These are phyloP conservation scores for Remorina albescens DNA, from an alignment of 2,797 vertebrate genomes.

Conservation along the genomic window DNA sequence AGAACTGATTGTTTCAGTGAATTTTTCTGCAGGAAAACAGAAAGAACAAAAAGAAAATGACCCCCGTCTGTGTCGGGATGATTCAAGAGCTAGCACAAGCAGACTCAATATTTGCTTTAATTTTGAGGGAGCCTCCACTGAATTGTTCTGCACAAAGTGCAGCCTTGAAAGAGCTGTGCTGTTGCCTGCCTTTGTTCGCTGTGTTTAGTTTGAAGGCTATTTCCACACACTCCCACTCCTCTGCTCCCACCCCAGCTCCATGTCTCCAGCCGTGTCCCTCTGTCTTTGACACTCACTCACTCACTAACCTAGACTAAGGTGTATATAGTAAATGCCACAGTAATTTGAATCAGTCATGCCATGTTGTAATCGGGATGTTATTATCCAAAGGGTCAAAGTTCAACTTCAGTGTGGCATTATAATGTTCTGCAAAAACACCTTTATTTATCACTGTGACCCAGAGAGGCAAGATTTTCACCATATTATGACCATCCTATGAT, in stretches of 20 bases:
- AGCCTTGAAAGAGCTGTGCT: conserved; percentile 63
- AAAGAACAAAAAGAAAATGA: conserved; percentile 48
- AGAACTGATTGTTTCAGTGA: conserved; percentile 14
- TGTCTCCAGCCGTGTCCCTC: conserved; percentile 70
- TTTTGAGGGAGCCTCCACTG: conserved; percentile 52
- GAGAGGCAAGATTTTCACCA: no score
- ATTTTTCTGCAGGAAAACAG: conserved; percentile 21
- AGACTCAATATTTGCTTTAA: conserved; percentile 64
- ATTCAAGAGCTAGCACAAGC: conserved; percentile 47
- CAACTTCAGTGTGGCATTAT: no score
- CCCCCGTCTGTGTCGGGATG: conserved; percentile 36
- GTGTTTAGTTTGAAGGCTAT: conserved; percentile 72
- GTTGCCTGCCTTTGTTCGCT: conserved; percentile 62
- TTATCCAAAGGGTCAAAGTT: no score
- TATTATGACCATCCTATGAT: no score
- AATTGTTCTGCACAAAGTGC: conserved; percentile 49
- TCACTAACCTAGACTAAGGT: background rate
- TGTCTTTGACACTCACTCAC: conserved; percentile 38
- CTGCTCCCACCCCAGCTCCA: conserved; percentile 56
- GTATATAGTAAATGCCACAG: background rate
- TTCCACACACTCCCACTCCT: conserved; percentile 69
- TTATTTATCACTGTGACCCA: no score
- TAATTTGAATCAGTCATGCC: background rate
- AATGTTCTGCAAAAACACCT: no score
- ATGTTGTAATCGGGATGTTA: background rate